A percentile compares a stretch with the other conserved stretches of the same genome.
Conservation (phyloP, 2,888 invertebrate genomes). For the Mamestra brassicae region DNA sequence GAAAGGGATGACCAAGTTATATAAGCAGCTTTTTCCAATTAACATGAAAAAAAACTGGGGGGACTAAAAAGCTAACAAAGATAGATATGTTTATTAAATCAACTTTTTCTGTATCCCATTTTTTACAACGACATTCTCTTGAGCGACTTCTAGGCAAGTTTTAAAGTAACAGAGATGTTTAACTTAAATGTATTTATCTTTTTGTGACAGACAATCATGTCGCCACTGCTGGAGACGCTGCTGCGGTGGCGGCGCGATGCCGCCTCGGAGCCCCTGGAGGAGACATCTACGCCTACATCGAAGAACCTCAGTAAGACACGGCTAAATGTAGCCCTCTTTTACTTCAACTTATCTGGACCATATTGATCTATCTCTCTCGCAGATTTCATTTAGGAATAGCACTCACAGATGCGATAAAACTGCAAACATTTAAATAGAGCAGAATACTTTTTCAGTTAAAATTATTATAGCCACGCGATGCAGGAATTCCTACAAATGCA, state of each 20-base stretch:
- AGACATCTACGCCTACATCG: slow-evolving; percentile 46
- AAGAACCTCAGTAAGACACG: slow-evolving; percentile 57
- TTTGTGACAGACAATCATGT: slow-evolving; percentile 78
- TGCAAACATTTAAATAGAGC: background rate
- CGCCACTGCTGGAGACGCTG: slow-evolving; percentile 80
- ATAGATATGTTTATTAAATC: background rate
- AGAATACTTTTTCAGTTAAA: background rate
- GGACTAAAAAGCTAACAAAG: background rate
- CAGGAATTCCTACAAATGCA: background rate
- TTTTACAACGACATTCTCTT: background rate
- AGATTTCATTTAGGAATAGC: background rate
- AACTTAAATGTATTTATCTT: background rate
- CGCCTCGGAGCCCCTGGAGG: slow-evolving; percentile 61
- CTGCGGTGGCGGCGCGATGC: slow-evolving; percentile 87
- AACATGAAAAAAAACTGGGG: background rate
- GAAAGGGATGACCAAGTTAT: background rate
- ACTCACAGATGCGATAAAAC: background rate
- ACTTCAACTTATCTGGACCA: background rate
- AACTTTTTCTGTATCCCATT: background rate
- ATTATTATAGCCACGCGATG: too few species aligned
- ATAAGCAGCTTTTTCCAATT: background rate
- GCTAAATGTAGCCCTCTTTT: slow-evolving; percentile 44
- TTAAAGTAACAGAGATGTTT: background rate
- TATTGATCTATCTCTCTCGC: slow-evolving; percentile 2
- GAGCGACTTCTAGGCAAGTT: background rate